Conservation (phyloP, 2,113 vertebrate genomes). For the Tonatia bakeri region DNA sequence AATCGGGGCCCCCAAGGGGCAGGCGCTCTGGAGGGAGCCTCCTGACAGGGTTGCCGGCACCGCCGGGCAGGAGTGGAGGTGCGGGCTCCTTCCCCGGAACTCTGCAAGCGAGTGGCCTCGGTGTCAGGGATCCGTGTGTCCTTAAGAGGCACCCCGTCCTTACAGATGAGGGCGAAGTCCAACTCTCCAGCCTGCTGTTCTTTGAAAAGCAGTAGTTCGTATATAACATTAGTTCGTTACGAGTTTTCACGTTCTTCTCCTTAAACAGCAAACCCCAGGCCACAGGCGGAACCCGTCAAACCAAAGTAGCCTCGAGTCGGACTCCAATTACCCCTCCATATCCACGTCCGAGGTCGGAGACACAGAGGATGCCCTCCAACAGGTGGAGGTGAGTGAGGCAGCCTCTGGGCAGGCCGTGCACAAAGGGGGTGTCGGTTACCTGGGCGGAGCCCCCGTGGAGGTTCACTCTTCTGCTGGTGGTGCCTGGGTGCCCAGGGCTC, state of each 20-base stretch:
- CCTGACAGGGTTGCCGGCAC: fast-evolving
- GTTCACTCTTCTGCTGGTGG: neutral
- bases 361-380: slow-evolving; percentile 89
- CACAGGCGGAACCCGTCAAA: slow-evolving; percentile 91
- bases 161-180: neutral
- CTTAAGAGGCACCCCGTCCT: neutral
- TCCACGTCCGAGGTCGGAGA: slow-evolving; percentile 93
- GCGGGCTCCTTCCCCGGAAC: neutral
- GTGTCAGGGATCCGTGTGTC: neutral
- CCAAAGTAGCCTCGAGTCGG: slow-evolving; percentile 94
- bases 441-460: neutral
- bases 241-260: neutral
- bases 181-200: neutral
- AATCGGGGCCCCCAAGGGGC: fast-evolving
- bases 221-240: neutral
- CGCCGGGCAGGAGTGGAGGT: fast-evolving
- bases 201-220: neutral
- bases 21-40: neutral
- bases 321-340: slow-evolving; percentile 93
- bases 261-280: slow-evolving; percentile 81
- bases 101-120: neutral
- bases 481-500: neutral
- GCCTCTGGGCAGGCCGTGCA: neutral
- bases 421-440: fast-evolving
- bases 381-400: slow-evolving; percentile 86